phyloP scores from a whole-genome alignment of 2,888 invertebrate genomes.

The Cyrtodaria siliqua region DNA sequence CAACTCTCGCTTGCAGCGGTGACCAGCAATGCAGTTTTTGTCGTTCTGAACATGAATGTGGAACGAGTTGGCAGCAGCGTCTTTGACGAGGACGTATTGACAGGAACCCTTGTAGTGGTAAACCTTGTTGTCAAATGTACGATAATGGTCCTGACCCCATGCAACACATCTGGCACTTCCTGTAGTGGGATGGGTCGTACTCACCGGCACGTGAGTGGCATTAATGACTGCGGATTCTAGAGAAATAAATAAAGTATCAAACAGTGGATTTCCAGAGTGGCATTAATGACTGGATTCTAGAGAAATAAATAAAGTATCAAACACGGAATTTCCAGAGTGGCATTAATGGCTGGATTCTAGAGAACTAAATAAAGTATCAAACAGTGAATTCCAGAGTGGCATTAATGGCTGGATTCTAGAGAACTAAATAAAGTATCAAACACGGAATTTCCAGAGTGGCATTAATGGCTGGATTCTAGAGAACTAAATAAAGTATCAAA shows the following conservation, averaged over 20 bases:
- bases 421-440: no score
- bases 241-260: neutral
- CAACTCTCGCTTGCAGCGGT: conserved; percentile 87
- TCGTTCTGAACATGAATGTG: conserved; percentile 88
- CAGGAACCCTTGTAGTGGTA: conserved; percentile 91
- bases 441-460: no score
- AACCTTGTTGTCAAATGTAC: conserved; percentile 94
- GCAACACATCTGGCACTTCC: conserved; percentile 90
- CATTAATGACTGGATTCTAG: no score
- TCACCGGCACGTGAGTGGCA: conserved; percentile 32
- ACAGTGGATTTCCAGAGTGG: no score
- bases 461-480: no score
- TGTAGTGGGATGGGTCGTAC: conserved; percentile 43
- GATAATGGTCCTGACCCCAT: conserved; percentile 93
- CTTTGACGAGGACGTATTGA: conserved; percentile 91
- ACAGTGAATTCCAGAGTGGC: no score
- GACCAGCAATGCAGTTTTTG: conserved; percentile 87
- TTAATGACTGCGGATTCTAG: conserved; percentile 50
- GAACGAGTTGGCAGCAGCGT: conserved; percentile 89
- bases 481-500: no score
- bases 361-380: no score
- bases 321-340: no score
- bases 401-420: no score
- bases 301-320: no score
- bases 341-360: no score